Base-by-base conservation (phyloP, 2,797 vertebrate species). In the Urophycis tenuis region DNA sequence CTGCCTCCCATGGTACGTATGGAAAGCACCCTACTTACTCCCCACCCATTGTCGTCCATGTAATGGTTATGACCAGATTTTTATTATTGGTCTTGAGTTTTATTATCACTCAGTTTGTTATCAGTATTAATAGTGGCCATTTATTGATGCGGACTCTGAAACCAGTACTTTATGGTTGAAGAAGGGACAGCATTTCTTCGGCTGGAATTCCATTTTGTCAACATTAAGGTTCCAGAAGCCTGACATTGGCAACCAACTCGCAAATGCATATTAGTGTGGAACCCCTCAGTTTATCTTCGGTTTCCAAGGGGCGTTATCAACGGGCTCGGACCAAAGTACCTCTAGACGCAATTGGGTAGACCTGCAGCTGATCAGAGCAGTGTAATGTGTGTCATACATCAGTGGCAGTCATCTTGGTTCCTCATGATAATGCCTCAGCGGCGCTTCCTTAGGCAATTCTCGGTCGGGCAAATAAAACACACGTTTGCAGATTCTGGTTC, bases 1-100 rank as follows among this genome's bases (percentile, higher is more conserved):
- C 94, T 80, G 87, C 93, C 83, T 93, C 93, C 78, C 93, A 94
- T 79, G 93, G 93, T 94, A 87, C 12, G 82, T 83, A 78, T 39
- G 10, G 3, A 1, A 30, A 33, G 64, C 1, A 29, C n/a, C 34
- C 32, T 36, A 3, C 25, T 45, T 36, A 3, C 25, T 45, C 69
- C 9, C 71, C 10, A 53, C 22, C 8, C 45, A 30, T 36, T 67
- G 8, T 10, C 29, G 14, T 67, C 5, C 19, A 1, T 25, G 35
- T 41, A 5, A 39, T 25, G 35, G 72, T 35, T 39, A 29, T 73
- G 35, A 22, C 3, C n/a, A 29, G 33, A n/a, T 17, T 17, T 17
- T 29, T 30, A 15, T 64, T 29, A 70, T 64, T 22, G 14, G 30
- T 33, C 6, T 71, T 9, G 14, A 33, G 69, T 71, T 31, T 19